Percentiles rank a stretch among this genome's conserved stretches.
phyloP scores from a whole-genome alignment of 1,140 invertebrate genomes.

The Brachionus rotundiformis region DNA sequence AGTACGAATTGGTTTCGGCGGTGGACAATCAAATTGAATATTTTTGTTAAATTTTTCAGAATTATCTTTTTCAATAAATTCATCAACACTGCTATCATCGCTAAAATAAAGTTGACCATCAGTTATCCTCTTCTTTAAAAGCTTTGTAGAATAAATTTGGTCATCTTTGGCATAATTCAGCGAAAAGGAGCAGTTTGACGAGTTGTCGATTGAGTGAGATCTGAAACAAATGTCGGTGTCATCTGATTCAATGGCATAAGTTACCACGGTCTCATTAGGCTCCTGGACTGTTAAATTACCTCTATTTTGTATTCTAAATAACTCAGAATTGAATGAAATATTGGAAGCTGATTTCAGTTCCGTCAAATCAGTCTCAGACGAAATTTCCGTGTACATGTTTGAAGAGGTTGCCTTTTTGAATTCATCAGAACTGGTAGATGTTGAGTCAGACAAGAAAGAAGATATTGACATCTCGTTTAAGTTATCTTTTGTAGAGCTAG shows the following conservation, averaged over 20 bases:
- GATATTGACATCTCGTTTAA: slow-evolving; percentile 12
- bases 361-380: neutral
- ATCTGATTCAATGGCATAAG: slow-evolving; percentile 8
- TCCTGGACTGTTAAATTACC: slow-evolving; percentile 1
- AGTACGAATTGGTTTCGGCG: slow-evolving; percentile 43
- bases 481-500: neutral
- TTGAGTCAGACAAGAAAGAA: slow-evolving; percentile 34
- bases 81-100: slow-evolving; percentile 6
- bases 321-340: neutral
- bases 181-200: neutral
- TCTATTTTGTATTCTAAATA: neutral
- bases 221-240: neutral
- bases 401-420: neutral
- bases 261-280: neutral
- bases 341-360: neutral
- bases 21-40: slow-evolving; percentile 1
- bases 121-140: slow-evolving; percentile 4
- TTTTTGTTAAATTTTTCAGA: neutral
- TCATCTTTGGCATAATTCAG: neutral
- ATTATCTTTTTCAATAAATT: neutral
- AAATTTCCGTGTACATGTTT: slow-evolving; percentile 10
- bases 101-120: neutral
- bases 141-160: neutral
- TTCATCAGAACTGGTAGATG: neutral
- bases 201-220: neutral